Evolutionary conservation across 2,113 vertebrate species (phyloP).

Genomic region (Rafetus swinhoei): DNA sequence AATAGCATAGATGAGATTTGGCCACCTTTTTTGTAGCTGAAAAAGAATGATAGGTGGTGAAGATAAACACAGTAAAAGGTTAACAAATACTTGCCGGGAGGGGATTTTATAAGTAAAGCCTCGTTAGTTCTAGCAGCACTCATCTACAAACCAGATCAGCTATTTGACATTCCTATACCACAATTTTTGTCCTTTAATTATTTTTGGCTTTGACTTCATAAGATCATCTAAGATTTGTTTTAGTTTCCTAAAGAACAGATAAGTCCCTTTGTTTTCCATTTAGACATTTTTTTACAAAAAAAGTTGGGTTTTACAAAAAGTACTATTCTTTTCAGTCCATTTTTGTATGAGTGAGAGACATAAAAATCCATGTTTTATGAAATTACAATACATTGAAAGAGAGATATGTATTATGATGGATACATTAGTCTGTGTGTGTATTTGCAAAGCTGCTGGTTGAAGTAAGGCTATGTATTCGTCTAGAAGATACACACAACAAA

Average conservation of each 20-base stretch:
- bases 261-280: too few relatives aligned
- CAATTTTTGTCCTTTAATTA: background rate
- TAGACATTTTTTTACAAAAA: too few relatives aligned
- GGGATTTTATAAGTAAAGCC: background rate
- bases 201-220: background rate
- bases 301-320: too few relatives aligned
- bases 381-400: too few relatives aligned
- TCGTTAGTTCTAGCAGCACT: background rate
- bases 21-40: background rate
- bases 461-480: too few relatives aligned
- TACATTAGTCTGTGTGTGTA: too few relatives aligned
- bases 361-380: too few relatives aligned
- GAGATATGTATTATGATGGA: too few relatives aligned
- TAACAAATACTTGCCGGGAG: background rate
- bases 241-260: background rate
- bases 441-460: too few relatives aligned
- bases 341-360: too few relatives aligned
- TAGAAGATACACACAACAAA: too few relatives aligned
- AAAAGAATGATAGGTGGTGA: background rate
- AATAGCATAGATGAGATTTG: background rate
- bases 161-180: background rate
- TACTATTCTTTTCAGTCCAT: too few relatives aligned
- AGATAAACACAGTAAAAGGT: background rate
- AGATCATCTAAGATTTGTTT: background rate
- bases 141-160: background rate